Evolutionary conservation across 2,113 vertebrate genomes (phyloP).

Genomic region (Oxyura jamaicensis): DNA sequence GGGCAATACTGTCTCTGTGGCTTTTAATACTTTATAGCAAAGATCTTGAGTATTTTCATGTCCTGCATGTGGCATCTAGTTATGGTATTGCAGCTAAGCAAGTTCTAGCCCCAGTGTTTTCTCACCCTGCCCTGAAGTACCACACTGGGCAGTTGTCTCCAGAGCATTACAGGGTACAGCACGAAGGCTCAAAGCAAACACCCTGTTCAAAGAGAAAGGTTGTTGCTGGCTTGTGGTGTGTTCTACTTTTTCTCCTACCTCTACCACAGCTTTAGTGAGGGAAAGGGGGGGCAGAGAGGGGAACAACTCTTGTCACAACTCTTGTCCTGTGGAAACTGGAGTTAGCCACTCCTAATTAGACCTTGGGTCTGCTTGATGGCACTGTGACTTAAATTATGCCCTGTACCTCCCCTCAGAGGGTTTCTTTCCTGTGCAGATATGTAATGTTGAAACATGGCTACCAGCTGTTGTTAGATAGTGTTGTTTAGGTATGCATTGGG

Average conservation of each 20-base stretch:
- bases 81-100: too few species aligned
- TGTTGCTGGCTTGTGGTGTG: fast-evolving
- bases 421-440: background rate
- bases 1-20: fast-evolving
- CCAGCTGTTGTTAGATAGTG: background rate
- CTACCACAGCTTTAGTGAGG: background rate
- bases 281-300: fast-evolving
- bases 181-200: background rate
- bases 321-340: fast-evolving
- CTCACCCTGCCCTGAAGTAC: background rate
- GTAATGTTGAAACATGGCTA: background rate
- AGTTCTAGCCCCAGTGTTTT: background rate
- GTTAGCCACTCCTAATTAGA: background rate
- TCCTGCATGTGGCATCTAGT: background rate
- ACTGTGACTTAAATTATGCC: fast-evolving
- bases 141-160: background rate
- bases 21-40: background rate
- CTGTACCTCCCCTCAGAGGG: too few species aligned
- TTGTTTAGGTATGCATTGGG: background rate
- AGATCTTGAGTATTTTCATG: background rate
- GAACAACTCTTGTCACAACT: fast-evolving
- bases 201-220: background rate
- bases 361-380: background rate
- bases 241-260: fast-evolving
- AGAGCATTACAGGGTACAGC: background rate